Evolutionary conservation across 2,113 vertebrate genomes (phyloP), one percentile per base, ranked within the genome.

Genomic region (Morone chrysops): DNA sequence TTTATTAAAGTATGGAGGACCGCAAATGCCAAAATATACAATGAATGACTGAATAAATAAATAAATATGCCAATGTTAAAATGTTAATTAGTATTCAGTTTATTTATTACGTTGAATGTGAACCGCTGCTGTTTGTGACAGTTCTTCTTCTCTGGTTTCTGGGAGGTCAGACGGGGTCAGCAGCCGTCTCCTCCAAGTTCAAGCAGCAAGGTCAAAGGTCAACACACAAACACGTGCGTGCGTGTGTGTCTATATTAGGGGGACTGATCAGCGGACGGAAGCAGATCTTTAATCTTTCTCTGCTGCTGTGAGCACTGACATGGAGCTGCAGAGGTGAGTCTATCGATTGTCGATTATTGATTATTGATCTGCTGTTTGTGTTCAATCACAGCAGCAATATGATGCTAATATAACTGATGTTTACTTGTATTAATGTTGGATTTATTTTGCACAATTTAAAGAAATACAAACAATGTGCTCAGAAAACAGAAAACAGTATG

Each of bases 241-340:
- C 48, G 51, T 47, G 18, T 72, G 48, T 54, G 57, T 56, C 4
- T 65, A 38, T 79, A 47, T 80, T 31, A 70, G 76, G 76, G 43
- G 56, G 22, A n/a, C 53, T 18, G 25, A 16, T 74, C n/a, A n/a
- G 45, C 7, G 5, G 25, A 22, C 3, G 51, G 36, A 22, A n/a
- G 20, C 69, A 17, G n/a, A 63, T 56, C 53, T 31, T 43, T 4
- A 4, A 4, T 57, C 69, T 63, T 65, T 63, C 59, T 50, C 14
- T 31, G 41, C 40, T 60, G 56, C 10, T 60, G 51, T 57, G 70
- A 31, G 16, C 4, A 2, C 41, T 17, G 22, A 48, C 60, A 68
- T 79, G 67, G 67, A 79, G 56, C 47, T 36, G 11, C 67, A 62
- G 67, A 79, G 77, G 77, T 79, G 57, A 79, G 75, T 6, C 13